A percentile compares a stretch with the other conserved stretches of the same genome.
phyloP scores from a whole-genome alignment of 2,888 invertebrate genomes.

The Apeira syringaria region DNA sequence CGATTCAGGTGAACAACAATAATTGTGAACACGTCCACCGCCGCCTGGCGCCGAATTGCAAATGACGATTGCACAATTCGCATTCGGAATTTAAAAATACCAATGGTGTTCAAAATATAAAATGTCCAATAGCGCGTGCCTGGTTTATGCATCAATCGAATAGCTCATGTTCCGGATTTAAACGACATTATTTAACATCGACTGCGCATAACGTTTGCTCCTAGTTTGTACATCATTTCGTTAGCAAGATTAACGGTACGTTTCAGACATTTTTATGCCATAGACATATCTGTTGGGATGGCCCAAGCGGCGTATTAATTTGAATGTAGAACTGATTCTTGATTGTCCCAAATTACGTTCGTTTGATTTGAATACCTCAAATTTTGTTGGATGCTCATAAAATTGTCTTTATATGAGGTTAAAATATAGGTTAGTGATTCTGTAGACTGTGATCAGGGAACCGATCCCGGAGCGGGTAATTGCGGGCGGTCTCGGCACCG shows the following conservation, averaged over 20 bases:
- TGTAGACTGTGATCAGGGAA: conserved; percentile 41
- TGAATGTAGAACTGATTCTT: conserved; percentile 25
- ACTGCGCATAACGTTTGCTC: conserved; percentile 11
- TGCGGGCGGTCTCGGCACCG: conserved; percentile 48
- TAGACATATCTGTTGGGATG: conserved; percentile 18
- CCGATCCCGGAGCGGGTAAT: conserved; percentile 55
- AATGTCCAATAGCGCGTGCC: conserved; percentile 58
- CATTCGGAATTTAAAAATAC: conserved; percentile 67
- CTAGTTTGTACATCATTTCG: conserved; percentile 6
- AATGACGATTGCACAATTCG: conserved; percentile 68
- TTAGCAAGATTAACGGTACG: conserved; percentile 7
- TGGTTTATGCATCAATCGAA: conserved; percentile 46
- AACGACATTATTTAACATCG: conserved; percentile 44
- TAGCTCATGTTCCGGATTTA: conserved; percentile 53
- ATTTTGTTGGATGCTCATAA: conserved; percentile 41
- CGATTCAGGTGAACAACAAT: conserved; percentile 59
- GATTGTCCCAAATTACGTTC: conserved; percentile 32
- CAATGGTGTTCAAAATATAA: conserved; percentile 64
- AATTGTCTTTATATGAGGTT: conserved; percentile 56
- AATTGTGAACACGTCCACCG: conserved; percentile 64
- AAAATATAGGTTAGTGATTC: conserved; percentile 69
- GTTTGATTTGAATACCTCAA: conserved; percentile 38
- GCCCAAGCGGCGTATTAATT: conserved; percentile 25
- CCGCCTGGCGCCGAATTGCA: conserved; percentile 71
- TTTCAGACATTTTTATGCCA: conserved; percentile 8